Evolutionary conservation across 2,797 vertebrate genomes (phyloP).

Genomic region (Ctenosaura bakeri): DNA sequence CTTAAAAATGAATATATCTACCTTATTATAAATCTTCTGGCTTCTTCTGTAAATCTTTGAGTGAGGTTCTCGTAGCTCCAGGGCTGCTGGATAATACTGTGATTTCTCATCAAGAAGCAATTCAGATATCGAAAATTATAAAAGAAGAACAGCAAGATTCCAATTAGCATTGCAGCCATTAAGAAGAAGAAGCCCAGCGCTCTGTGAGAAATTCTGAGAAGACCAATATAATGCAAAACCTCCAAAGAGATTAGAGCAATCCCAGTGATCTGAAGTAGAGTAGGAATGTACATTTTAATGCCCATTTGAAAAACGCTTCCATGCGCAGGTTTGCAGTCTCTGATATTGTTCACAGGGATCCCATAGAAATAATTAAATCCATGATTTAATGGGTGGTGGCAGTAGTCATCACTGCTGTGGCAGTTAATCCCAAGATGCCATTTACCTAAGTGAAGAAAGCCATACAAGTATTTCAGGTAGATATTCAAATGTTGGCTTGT

Average conservation of each 20-base stretch:
- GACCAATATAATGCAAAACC: slow-evolving; percentile 64
- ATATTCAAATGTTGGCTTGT: slow-evolving; percentile 18
- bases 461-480: slow-evolving; percentile 42
- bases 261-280: slow-evolving; percentile 57
- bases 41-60: slow-evolving; percentile 85
- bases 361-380: slow-evolving; percentile 92
- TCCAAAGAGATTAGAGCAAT: slow-evolving; percentile 66
- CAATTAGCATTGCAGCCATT: neutral
- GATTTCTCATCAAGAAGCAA: slow-evolving; percentile 89
- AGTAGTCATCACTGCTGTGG: slow-evolving; percentile 84
- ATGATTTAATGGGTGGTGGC: slow-evolving; percentile 90
- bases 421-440: slow-evolving; percentile 94
- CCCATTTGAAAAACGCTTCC: slow-evolving; percentile 82
- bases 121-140: slow-evolving; percentile 83
- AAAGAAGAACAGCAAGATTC: slow-evolving; percentile 71
- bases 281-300: slow-evolving; percentile 29
- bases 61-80: slow-evolving; percentile 85
- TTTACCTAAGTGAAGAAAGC: slow-evolving; percentile 83
- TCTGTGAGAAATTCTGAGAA: slow-evolving; percentile 63
- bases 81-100: slow-evolving; percentile 86
- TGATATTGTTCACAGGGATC: slow-evolving; percentile 85
- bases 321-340: slow-evolving; percentile 87
- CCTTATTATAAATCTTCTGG: slow-evolving; percentile 84
- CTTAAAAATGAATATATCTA: slow-evolving; percentile 61
- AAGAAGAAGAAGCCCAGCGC: slow-evolving; percentile 52